A percentile compares a stretch with the other conserved stretches of the same genome.
phyloP scores from a whole-genome alignment of 2,888 invertebrate genomes.

The Eupsilia transversa region DNA sequence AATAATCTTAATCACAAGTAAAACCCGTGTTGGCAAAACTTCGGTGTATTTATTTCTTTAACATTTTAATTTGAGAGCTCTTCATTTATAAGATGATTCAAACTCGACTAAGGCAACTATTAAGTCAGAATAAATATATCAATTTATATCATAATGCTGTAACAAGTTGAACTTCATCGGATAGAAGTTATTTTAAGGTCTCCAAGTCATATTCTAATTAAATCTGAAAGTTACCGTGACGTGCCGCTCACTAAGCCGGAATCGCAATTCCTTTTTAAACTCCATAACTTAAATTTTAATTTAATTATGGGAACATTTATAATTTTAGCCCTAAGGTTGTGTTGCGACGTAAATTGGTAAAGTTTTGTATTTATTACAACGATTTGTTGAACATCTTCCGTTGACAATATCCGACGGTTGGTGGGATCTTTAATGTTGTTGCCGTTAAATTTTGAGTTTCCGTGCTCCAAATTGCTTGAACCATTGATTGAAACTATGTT shows the following conservation, averaged over 20 bases:
- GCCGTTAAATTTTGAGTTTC: conserved; percentile 35
- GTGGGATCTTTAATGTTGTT: conserved; percentile 53
- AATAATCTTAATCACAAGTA: conserved; percentile 19
- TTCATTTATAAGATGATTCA: background rate
- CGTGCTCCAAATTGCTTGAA: conserved; percentile 6
- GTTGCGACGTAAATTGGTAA: conserved; percentile 82
- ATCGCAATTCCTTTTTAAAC: conserved; percentile 85
- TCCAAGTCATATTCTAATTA: conserved; percentile 75
- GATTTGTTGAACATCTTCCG: conserved; percentile 78
- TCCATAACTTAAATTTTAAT: conserved; percentile 87
- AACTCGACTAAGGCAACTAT: background rate
- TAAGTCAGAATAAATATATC: background rate
- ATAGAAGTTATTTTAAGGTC: conserved; percentile 19
- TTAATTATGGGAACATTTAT: conserved; percentile 85
- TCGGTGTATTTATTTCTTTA: background rate
- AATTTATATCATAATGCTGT: background rate
- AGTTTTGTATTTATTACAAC: conserved; percentile 86
- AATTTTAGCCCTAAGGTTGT: conserved; percentile 80
- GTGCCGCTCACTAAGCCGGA: conserved; percentile 75
- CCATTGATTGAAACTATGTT: background rate
- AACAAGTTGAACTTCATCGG: conserved; percentile 11
- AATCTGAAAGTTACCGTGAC: conserved; percentile 80
- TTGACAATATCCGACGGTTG: conserved; percentile 74
- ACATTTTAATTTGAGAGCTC: conserved; percentile 13
- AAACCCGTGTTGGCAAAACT: background rate